Percentiles rank a stretch among this genome's conserved stretches.
Evolutionary conservation across 2,113 vertebrate species (phyloP).

Genomic region (Nothoprocta pentlandii): DNA sequence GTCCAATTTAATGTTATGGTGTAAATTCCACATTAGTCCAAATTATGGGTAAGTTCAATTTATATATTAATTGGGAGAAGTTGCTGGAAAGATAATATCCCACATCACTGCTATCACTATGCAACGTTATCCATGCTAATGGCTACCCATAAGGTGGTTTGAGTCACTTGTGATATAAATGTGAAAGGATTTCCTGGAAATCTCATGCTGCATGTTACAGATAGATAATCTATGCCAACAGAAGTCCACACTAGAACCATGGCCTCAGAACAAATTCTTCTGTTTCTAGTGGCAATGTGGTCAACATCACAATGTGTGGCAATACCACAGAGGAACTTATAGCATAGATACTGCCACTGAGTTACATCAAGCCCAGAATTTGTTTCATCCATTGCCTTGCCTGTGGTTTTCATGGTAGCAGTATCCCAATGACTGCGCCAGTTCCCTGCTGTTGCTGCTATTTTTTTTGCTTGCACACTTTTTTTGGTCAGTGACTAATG

Average conservation of each 20-base stretch:
- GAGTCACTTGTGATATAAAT: not conserved
- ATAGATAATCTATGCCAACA: not conserved
- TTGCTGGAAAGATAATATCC: not conserved
- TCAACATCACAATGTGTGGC: not conserved
- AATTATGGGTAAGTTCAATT: not conserved
- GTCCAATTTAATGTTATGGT: not conserved
- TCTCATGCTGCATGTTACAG: not conserved
- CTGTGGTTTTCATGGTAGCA: not conserved
- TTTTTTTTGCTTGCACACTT: not conserved
- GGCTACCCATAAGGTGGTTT: not conserved
- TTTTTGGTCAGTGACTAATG: not conserved
- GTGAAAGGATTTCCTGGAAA: not conserved
- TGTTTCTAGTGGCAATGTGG: not conserved
- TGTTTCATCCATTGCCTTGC: not conserved
- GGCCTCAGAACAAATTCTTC: not conserved
- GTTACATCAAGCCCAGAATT: not conserved
- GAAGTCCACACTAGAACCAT: not conserved
- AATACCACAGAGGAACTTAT: not conserved
- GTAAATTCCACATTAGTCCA: not conserved
- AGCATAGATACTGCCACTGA: not conserved
- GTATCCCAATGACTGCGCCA: not conserved
- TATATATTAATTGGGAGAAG: not conserved
- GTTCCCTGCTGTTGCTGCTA: not conserved
- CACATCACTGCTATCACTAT: not conserved
- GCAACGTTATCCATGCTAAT: rapidly evolving